Percentiles rank a stretch among this genome's conserved stretches.
Conservation (phyloP, 2,888 invertebrate genomes). For the Lithodes maja region DNA sequence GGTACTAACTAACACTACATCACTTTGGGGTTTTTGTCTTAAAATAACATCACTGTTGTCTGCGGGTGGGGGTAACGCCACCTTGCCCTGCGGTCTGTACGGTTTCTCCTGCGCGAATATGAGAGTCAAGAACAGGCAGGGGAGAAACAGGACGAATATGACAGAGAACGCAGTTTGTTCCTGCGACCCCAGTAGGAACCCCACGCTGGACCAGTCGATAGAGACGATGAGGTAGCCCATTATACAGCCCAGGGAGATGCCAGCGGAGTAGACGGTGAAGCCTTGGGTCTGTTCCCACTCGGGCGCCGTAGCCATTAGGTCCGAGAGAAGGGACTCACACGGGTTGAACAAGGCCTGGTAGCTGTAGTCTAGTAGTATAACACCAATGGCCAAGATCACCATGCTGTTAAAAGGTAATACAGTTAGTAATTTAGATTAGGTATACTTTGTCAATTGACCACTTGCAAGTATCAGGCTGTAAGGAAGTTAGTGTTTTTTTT, state of each 20-base stretch:
- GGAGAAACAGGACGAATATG: slow-evolving; percentile 71
- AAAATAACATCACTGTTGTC: background rate
- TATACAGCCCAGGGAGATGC: slow-evolving; percentile 73
- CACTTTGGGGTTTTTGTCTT: background rate
- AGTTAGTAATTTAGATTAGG: no score
- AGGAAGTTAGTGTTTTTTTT: no score
- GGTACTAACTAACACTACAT: background rate
- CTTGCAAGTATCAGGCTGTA: no score
- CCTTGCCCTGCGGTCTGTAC: background rate
- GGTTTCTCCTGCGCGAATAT: slow-evolving; percentile 72
- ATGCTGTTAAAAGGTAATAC: slow-evolving; percentile 42
- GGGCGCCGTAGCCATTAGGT: slow-evolving; percentile 71
- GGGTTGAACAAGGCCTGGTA: slow-evolving; percentile 73
- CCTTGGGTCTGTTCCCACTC: slow-evolving; percentile 70
- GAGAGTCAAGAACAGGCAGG: slow-evolving; percentile 72
- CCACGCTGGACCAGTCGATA: slow-evolving; percentile 72
- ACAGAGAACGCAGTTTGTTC: slow-evolving; percentile 72
- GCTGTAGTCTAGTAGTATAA: slow-evolving; percentile 73
- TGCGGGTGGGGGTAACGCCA: background rate
- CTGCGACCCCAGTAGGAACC: slow-evolving; percentile 70
- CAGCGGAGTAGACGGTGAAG: slow-evolving; percentile 73
- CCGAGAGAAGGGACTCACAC: slow-evolving; percentile 73
- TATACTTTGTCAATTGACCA: no score
- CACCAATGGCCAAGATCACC: slow-evolving; percentile 71
- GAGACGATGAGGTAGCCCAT: slow-evolving; percentile 73